Evolutionary conservation across 2,797 vertebrate species (phyloP), one percentile per base, ranked within the genome.

Genomic region (Phyllotis vaccarum): DNA sequence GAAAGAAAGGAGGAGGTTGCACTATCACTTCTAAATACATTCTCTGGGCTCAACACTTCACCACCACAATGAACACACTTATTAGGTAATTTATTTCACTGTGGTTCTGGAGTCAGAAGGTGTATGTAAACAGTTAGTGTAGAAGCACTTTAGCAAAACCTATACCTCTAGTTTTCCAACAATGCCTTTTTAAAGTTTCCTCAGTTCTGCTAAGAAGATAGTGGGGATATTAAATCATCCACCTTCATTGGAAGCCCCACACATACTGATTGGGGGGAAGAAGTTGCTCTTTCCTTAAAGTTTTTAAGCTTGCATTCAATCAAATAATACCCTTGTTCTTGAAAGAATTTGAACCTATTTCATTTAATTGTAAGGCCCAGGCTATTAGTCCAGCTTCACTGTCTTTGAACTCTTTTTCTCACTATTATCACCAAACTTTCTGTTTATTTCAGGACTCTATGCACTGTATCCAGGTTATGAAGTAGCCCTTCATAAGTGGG

Each of bases 51-150:
- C 52, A 80, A 27, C 24, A 19, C 72, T 43, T 5, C 6, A 40
- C 19, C 27, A 31, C 31, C 3, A 34, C 1, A 12, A 83, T 49
- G 56, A 58, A 54, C 2, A 85, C n/a, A n/a, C n/a, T n/a, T n/a
- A n/a, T 16, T 79, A 34, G 52, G 14, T 31, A 37, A 22, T 66
- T 54, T 81, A 29, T 52, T 76, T 54, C 70, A 34, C 12, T 74
- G 3, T 29, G 34, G 22, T 19, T 78, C 29, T 78, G 7, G 17
- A 86, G 21, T 82, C 43, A 83, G 66, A 16, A 56, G 81, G 13
- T 1, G 0, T 27, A 19, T n/a, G 19, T 24, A 24, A 76, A n/a
- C 8, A 83, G 19, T 58, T 70, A n/a, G n/a, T 0, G 2, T 0
- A 89, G 21, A 17, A 70, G 14, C 29, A 6, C 1, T 6, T 88